phyloP scores from a whole-genome alignment of 2,113 vertebrate species.

The Indicator maculatus region DNA sequence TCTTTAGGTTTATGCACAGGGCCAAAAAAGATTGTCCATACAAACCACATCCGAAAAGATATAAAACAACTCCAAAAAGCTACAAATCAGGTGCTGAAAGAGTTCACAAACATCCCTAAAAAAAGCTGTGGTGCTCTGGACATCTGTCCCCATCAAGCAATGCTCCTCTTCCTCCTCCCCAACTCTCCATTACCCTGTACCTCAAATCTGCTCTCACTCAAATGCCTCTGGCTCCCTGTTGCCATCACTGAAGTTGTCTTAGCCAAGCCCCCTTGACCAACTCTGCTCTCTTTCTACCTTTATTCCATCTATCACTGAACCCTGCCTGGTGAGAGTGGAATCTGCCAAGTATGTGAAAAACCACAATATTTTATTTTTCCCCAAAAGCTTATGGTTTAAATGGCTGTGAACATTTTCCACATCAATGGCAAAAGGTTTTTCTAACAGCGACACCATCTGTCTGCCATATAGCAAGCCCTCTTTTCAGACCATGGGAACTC shows the following conservation, averaged over 20 bases:
- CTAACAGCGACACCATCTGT: neutral
- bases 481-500: neutral
- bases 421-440: neutral
- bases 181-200: neutral
- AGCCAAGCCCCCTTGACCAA: neutral
- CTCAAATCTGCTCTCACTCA: neutral
- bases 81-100: neutral
- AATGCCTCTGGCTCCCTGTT: neutral
- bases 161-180: neutral
- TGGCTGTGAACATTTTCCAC: neutral
- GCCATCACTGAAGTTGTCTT: accelerated
- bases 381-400: neutral
- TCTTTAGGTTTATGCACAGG: neutral
- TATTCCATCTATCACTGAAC: neutral
- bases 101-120: neutral
- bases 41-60: neutral
- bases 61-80: neutral
- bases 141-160: neutral
- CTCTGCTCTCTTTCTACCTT: neutral
- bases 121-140: neutral
- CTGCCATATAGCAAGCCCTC: neutral
- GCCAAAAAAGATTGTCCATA: neutral
- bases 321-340: neutral
- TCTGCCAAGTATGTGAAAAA: neutral
- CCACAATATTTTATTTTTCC: neutral